Base-by-base conservation (phyloP, 92 coral and sea anemone genomes). In the Paragorgia papillata region DNA sequence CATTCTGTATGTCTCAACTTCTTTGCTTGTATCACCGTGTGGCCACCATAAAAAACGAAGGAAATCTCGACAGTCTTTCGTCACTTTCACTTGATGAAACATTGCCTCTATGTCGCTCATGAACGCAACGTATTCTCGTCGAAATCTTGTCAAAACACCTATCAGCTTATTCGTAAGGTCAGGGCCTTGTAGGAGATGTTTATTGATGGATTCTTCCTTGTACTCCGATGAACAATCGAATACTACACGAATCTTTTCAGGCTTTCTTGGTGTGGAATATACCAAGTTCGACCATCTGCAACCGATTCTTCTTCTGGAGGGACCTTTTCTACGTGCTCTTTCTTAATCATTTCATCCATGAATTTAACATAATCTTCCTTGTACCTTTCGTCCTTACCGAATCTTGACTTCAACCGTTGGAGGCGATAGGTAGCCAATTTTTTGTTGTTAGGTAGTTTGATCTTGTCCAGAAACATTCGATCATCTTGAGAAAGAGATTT, bases 261-360 rank as follows among this genome's bases (percentile, higher is more conserved):
- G 75, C 44, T 75, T 82, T 44, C 74, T 77, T 41, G 86, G 68
- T 82, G 86, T 0, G 85, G 85, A 13, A 81, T 67, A 73, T 81
- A 81, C 80, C 80, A 81, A 58, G 29, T 60, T 54, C 54, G 58
- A 39, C 80, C 85, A 43, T 69, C 80, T 51, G 68, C 13, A 19
- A 49, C 51, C 27, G 31, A 51, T 55, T 79, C 84, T 43, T 65
- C 69, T 27, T 9, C 63, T 21, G 49, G 28, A 32, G 75, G 48
- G 31, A 74, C 79, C 54, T 65, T 58, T 63, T 82, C 86, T 13
- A 76, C 86, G 33, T 82, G 62, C 37, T 81, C 86, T 51, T 65
- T 82, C 74, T 28, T 74, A 31, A 63, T 74, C 75, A 82, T 64
- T 73, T 80, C 56, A 28, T 57, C 41, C 85, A 56, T 80, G 75